phyloP scores from a whole-genome alignment of 2,113 vertebrate genomes.

The Myrmecophaga tridactyla region DNA sequence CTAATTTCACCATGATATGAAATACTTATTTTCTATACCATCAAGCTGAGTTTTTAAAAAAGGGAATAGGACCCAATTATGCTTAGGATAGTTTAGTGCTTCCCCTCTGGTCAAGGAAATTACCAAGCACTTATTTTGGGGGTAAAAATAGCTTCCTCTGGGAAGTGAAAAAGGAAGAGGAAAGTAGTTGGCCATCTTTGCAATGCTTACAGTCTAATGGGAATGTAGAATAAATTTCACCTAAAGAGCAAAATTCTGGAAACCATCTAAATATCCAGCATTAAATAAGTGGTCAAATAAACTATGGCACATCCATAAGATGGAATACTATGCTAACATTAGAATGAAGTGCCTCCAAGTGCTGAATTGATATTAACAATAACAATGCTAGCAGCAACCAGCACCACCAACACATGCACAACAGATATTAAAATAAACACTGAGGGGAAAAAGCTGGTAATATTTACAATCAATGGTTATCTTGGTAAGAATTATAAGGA shows the following conservation, averaged over 20 bases:
- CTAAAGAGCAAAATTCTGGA: not conserved
- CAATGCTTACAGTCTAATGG: not conserved
- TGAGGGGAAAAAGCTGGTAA: not conserved
- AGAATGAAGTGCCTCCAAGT: not conserved
- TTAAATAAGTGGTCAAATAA: accelerated
- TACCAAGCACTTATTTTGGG: not conserved
- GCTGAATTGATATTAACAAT: accelerated
- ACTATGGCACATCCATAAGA: not conserved
- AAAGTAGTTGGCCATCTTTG: not conserved
- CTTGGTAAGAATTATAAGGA: not conserved
- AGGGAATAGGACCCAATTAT: not conserved
- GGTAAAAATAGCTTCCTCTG: not conserved
- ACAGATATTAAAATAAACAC: not conserved
- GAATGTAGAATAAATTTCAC: not conserved
- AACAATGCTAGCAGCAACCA: accelerated
- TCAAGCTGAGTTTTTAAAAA: not conserved
- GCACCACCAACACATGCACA: not conserved
- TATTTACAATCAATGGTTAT: not conserved
- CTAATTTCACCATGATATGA: not conserved
- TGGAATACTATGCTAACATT: accelerated
- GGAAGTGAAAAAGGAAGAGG: not conserved
- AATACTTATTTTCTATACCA: not conserved
- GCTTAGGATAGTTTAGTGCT: not conserved
- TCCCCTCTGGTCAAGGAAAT: not conserved
- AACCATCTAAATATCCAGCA: not conserved